These are phyloP conservation scores for Clistopyga incitator DNA, from an alignment of 2,888 invertebrate genomes.

Conservation along the genomic window DNA sequence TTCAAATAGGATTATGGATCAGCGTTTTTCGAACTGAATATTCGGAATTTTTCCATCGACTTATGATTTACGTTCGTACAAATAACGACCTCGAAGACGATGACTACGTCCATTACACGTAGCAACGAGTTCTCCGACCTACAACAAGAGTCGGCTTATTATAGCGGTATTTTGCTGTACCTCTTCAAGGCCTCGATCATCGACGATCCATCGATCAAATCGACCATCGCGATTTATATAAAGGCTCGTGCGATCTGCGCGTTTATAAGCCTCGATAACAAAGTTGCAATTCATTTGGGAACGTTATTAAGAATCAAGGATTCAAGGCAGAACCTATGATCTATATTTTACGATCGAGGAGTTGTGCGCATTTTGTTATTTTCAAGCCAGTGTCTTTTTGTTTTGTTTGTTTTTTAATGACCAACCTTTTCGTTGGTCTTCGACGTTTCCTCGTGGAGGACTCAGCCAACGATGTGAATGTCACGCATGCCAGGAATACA, in stretches of 20 bases:
- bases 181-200: not conserved
- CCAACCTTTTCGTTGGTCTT: slow-evolving; percentile 39
- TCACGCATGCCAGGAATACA: slow-evolving; percentile 57
- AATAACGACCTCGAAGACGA: not conserved
- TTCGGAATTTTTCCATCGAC: not conserved
- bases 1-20: not conserved
- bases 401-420: slow-evolving; percentile 1
- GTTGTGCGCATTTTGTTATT: not conserved
- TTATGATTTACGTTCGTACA: not conserved
- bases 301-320: too few species aligned
- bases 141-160: not conserved
- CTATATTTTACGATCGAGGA: not conserved
- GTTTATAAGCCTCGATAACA: not conserved
- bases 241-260: not conserved
- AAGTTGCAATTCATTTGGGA: too few species aligned
- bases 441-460: slow-evolving; percentile 47
- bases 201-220: slow-evolving; percentile 2
- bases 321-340: not conserved
- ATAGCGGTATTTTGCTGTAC: not conserved
- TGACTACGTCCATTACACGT: not conserved
- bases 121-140: not conserved
- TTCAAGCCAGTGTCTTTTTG: not conserved
- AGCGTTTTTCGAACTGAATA: not conserved
- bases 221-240: not conserved
- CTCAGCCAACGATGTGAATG: slow-evolving; percentile 57